Evolutionary conservation across 1,140 invertebrate species (phyloP).

Genomic region (Pogonognathellus flavescens): DNA sequence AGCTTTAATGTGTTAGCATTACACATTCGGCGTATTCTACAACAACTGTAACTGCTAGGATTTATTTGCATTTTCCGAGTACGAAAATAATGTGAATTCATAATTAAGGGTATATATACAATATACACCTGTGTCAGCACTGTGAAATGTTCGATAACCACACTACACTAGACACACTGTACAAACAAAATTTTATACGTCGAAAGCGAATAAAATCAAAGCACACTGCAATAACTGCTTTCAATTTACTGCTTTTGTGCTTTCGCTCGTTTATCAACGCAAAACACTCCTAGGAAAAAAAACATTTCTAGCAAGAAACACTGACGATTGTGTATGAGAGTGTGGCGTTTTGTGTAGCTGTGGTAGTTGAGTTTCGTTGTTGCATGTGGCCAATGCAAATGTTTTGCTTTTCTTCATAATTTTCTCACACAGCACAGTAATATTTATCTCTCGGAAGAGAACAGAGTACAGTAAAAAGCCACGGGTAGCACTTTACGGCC

Average conservation of each 20-base stretch:
- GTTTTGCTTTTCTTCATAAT: conserved; percentile 4
- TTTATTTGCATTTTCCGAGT: background rate
- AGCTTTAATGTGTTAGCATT: background rate
- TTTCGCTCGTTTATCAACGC: too few relatives aligned
- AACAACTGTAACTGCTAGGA: background rate
- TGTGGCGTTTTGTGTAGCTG: too few relatives aligned
- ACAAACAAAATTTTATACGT: too few relatives aligned
- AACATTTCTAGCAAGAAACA: too few relatives aligned
- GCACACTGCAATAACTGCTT: too few relatives aligned
- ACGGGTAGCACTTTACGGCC: conserved; percentile 41
- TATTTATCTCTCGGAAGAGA: background rate
- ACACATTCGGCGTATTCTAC: background rate
- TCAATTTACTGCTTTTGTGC: too few relatives aligned
- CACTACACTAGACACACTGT: too few relatives aligned
- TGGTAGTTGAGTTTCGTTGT: too few relatives aligned
- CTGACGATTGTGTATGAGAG: too few relatives aligned
- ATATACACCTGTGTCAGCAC: background rate
- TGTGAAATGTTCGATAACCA: too few relatives aligned
- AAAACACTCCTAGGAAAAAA: too few relatives aligned
- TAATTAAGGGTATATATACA: background rate
- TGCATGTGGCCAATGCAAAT: conserved; percentile 4
- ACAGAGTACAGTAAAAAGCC: conserved; percentile 11
- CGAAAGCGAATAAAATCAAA: too few relatives aligned
- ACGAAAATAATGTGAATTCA: background rate
- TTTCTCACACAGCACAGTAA: background rate